These are phyloP conservation scores for Pseudoips prasinana DNA, from an alignment of 2,888 invertebrate species.

Conservation along the genomic window DNA sequence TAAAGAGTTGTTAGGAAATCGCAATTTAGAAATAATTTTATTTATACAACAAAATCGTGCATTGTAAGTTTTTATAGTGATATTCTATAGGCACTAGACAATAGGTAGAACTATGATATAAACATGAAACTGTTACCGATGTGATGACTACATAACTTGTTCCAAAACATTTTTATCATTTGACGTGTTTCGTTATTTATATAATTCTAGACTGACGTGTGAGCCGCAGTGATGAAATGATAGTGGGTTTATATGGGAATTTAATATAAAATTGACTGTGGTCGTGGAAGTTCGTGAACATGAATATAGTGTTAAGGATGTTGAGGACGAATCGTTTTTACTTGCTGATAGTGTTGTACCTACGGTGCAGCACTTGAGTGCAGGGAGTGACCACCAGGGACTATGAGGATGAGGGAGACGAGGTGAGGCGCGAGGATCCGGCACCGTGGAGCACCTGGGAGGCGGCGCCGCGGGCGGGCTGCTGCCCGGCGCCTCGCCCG, in stretches of 20 bases:
- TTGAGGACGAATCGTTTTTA: constrained; percentile 66
- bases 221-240: constrained; percentile 23
- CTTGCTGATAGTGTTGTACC: constrained; percentile 59
- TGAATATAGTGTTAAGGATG: constrained; percentile 59
- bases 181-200: constrained; percentile 42
- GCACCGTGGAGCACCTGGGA: constrained; percentile 89
- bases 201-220: constrained; percentile 32
- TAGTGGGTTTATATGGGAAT: constrained; percentile 11
- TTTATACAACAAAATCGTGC: not conserved
- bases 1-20: constrained; percentile 17
- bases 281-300: constrained; percentile 44
- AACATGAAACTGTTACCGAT: constrained; percentile 27
- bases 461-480: constrained; percentile 86
- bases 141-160: constrained; percentile 56
- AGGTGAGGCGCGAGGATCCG: constrained; percentile 54
- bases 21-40: constrained; percentile 3
- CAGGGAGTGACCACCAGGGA: constrained; percentile 31
- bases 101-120: too few species aligned
- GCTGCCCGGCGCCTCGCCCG: constrained; percentile 83
- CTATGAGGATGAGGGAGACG: constrained; percentile 53
- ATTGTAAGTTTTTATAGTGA: too few species aligned
- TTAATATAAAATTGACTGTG: constrained; percentile 14
- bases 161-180: constrained; percentile 58
- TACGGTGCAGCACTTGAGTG: constrained; percentile 67
- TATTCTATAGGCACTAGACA: too few species aligned